phyloP scores from a whole-genome alignment of 2,797 vertebrate species.

The Micromesistius poutassou region DNA sequence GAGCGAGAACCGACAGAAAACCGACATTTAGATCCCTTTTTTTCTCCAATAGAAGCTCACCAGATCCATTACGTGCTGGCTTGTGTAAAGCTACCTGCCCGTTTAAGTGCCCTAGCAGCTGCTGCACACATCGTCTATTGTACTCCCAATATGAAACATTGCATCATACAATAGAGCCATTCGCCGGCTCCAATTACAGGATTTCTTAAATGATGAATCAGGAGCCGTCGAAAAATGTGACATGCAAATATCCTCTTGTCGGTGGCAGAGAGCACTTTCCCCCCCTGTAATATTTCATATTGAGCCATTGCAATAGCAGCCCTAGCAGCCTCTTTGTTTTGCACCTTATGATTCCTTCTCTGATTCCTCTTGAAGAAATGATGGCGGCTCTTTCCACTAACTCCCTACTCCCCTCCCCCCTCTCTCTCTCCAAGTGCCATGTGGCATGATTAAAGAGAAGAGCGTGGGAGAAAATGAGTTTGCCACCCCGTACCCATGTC shows the following conservation, averaged over 20 bases:
- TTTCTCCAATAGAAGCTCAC: conserved; percentile 43
- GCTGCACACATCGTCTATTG: conserved; percentile 53
- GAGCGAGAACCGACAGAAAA: conserved; percentile 55
- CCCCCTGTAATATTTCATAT: background rate
- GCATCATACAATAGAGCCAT: conserved; percentile 40
- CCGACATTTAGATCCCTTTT: conserved; percentile 39
- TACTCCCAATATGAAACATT: conserved; percentile 27
- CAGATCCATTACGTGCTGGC: conserved; percentile 35
- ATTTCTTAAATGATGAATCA: conserved; percentile 14
- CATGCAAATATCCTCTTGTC: conserved; percentile 5
- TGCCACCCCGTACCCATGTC: conserved; percentile 51
- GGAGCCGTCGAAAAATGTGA: conserved; percentile 27
- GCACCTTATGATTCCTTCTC: conserved; percentile 23
- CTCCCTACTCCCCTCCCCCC: background rate
- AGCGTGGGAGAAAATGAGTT: conserved; percentile 67
- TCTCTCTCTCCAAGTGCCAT: conserved; percentile 19
- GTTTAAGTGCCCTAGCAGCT: conserved; percentile 59
- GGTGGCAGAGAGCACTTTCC: background rate
- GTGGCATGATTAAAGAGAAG: conserved; percentile 65
- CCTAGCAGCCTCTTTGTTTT: background rate
- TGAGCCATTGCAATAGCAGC: background rate
- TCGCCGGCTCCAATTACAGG: background rate
- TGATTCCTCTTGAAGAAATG: conserved; percentile 32
- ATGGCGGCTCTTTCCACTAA: conserved; percentile 33
- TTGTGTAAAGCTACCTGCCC: conserved; percentile 54